Percentiles rank a stretch among this genome's conserved stretches.
These are phyloP conservation scores for Syritta pipiens DNA, from an alignment of 2,888 invertebrate species.

Conservation along the genomic window DNA sequence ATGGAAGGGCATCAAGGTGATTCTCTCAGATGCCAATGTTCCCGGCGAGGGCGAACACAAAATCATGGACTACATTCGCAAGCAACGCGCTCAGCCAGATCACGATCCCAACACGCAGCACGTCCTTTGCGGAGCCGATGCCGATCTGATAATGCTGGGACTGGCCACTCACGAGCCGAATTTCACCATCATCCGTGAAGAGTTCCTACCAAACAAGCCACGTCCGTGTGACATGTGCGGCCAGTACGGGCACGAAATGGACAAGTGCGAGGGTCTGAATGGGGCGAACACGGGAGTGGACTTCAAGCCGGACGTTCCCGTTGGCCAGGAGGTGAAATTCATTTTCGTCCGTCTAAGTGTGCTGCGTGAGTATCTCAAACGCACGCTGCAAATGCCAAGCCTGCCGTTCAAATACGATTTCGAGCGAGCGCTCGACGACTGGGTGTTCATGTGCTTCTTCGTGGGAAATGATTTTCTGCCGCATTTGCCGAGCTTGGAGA, in stretches of 20 bases:
- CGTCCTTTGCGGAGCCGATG: slow-evolving; percentile 98
- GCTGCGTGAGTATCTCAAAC: slow-evolving; percentile 94
- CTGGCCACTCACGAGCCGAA: slow-evolving; percentile 99
- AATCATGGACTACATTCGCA: slow-evolving; percentile 99
- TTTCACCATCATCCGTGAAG: slow-evolving; percentile 99
- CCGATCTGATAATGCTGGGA: slow-evolving; percentile 98
- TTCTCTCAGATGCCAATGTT: slow-evolving; percentile 99
- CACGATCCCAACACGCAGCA: slow-evolving; percentile 99
- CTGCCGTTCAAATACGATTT: slow-evolving; percentile 96
- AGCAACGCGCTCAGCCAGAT: slow-evolving; percentile 94
- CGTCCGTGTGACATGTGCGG: slow-evolving; percentile 97
- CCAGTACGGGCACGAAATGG: slow-evolving; percentile 94
- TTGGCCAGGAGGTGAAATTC: slow-evolving; percentile 89
- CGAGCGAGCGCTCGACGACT: slow-evolving; percentile 97
- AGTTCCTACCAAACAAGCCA: slow-evolving; percentile 98
- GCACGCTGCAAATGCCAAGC: slow-evolving; percentile 93
- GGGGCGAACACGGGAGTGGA: slow-evolving; percentile 81
- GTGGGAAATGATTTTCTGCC: slow-evolving; percentile 99
- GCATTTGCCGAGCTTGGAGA: slow-evolving; percentile 98
- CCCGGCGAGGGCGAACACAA: slow-evolving; percentile 99
- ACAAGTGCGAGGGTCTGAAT: slow-evolving; percentile 90
- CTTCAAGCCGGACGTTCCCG: slow-evolving; percentile 80
- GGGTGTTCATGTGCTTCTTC: slow-evolving; percentile 99
- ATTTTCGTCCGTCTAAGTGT: slow-evolving; percentile 97
- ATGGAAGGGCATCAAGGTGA: slow-evolving; percentile 95